Evolutionary conservation across 2,113 vertebrate species (phyloP), one percentile per base, ranked within the genome.

Genomic region (Neodontobutis hainanensis): DNA sequence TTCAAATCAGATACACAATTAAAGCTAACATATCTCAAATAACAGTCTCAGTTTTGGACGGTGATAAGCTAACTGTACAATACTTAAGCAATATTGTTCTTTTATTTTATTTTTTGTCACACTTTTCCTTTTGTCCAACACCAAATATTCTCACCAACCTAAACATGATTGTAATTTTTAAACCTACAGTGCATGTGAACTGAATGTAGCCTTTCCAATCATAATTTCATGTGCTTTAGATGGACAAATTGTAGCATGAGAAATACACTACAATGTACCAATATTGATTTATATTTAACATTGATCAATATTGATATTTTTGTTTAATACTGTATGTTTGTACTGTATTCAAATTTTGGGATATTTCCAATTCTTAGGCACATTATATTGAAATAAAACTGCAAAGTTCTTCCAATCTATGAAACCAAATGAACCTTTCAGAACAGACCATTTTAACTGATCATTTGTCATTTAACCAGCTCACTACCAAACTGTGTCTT

Each of bases 401-500:
- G 75, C 62, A 81, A 75, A 78, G 62, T 73, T 70, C 55, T 66
- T 77, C 15, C 19, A 82, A 69, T 68, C 61, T 55, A 83, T 78
- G 44, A 75, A 88, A 87, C 86, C 87, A 88, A 90, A 88, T 87
- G 59, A 68, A 78, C 73, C 82, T 86, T 81, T 83, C 40, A 79
- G 75, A 71, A 74, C 14, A 44, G 58, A 71, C 57, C 80, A 74
- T 87, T 65, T 82, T 36, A 67, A 74, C 57, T 68, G 58, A 78
- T 76, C 78, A 76, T 44, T 80, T 73, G 67, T 72, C 75, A 62
- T 84, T 73, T 61, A 70, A 68, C 56, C 75, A 85, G 58, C 85
- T 87, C 79, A 80, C 85, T 86, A 88, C 88, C 90, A 90, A 88
- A 85, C 85, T 88, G 90, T 90, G 88, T 91, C 90, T 91, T 91